Evolutionary conservation across 2,797 vertebrate species (phyloP), one percentile per base, ranked within the genome.

Genomic region (Enteromius argenteus): DNA sequence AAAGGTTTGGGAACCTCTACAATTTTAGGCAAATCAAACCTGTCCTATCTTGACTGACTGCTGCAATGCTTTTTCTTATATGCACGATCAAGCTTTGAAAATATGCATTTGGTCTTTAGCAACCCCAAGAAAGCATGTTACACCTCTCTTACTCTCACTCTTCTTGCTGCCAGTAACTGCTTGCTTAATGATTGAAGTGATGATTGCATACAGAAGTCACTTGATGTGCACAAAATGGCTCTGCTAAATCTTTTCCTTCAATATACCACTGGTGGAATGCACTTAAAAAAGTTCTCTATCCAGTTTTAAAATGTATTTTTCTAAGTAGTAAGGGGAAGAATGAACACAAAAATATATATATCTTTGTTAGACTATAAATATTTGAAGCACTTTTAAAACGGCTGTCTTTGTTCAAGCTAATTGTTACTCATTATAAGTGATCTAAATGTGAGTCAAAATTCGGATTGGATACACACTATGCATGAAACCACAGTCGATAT

Each of bases 321-420:
- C 23, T 13, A 27, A 62, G 23, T 15, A 62, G 13, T 62, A 30
- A 30, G 23, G 23, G 58, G 27, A 62, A 62, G 58, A 5, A 27
- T 60, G 58, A 13, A 27, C 27, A 27, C 27, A 27, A 27, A 27
- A 27, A 27, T 27, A 27, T 27, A 27, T 27, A 27, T 30, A 49
- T 17, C 8, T 51, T 73, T 30, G 27, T 44, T 4, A 32, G 51
- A 32, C 1, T 6, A 73, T 35, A 58, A 42, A 8, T 10, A 4
- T 51, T 74, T 49, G 42, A 49, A 73, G 66, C 60, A 76, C 4
- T 30, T 77, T 66, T 68, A 60, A 30, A 83, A 66, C 80, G 73
- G 37, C 64, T 73, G 67, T 42, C 39, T 67, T 64, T 69, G 27
- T 80, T 76, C 62, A 37, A 69, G 14, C 80, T 42, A 64, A 76